Evolutionary conservation across 2,797 vertebrate genomes (phyloP), one percentile per base, ranked within the genome.

Genomic region (Jordanella pulchra): DNA sequence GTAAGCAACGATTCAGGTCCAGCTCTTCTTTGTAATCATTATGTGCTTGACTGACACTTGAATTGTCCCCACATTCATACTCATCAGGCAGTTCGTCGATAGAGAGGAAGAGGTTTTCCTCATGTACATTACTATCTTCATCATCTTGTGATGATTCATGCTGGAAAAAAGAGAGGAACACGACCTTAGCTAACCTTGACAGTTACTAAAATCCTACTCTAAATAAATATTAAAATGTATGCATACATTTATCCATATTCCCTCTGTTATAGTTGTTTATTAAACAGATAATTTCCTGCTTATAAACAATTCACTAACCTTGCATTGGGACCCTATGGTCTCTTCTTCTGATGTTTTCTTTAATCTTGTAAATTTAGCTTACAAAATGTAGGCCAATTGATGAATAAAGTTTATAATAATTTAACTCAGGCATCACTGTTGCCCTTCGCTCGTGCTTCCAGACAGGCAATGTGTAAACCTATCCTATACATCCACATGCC

Each of bases 91-190:
- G 91, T 75, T 98, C 96, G 61, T 87, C 95, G 85, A 96, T 95
- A 79, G 95, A 96, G 25, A 96, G 93, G 0, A 94, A 95, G 48
- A 96, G 76, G 17, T 96, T 94, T 32, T 96, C 96, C 72, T 97
- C 96, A 0, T 95, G 95, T 58, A 93, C 85, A 1, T 90, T 89
- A 42, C 75, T 53, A 71, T 96, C 95, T 61, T 96, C 96, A 11
- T 96, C 95, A 79, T 96, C 95, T 73, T 86, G 93, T 54, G 86
- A 91, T 47, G 87, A 85, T 72, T 95, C 94, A 28, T 68, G 89
- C 96, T 97, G 82, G 67, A 85, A 77, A 5, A 61, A 66, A 44
- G 82, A 65, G 10, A 53, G 15, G n/a, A 15, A 69, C 32, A 74
- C 14, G 18, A 7, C 35, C 23, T 83, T 21, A 73, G 77, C 12